Evolutionary conservation across 2,888 invertebrate genomes (phyloP).

Genomic region (Cheilosia grossa): DNA sequence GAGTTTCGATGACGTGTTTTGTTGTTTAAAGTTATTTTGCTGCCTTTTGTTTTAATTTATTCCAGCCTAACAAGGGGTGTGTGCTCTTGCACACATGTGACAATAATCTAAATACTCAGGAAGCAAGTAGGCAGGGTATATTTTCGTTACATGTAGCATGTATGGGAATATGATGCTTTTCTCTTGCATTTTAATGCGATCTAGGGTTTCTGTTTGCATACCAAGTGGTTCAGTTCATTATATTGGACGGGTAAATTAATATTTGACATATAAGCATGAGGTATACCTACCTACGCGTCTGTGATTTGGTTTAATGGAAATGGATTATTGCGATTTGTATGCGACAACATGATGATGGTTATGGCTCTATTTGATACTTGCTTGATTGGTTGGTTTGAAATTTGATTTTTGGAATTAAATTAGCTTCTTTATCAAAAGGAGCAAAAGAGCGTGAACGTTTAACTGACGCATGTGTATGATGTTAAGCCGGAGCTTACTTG

Average conservation of each 20-base stretch:
- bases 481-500: background rate
- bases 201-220: slow-evolving; percentile 39
- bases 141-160: slow-evolving; percentile 15
- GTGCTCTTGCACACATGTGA: slow-evolving; percentile 54
- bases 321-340: slow-evolving; percentile 37
- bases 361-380: slow-evolving; percentile 15
- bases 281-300: slow-evolving; percentile 13
- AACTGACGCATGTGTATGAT: background rate
- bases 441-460: background rate
- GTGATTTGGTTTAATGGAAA: slow-evolving; percentile 29
- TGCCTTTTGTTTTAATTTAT: slow-evolving; percentile 11
- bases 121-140: slow-evolving; percentile 40
- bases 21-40: background rate
- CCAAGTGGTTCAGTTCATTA: slow-evolving; percentile 31
- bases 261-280: slow-evolving; percentile 38
- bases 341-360: slow-evolving; percentile 13
- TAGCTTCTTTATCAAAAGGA: background rate
- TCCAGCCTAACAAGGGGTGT: slow-evolving; percentile 42
- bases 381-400: slow-evolving; percentile 3
- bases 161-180: slow-evolving; percentile 32
- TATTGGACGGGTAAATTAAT: slow-evolving; percentile 30
- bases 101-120: slow-evolving; percentile 62
- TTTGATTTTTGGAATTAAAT: background rate
- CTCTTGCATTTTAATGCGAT: slow-evolving; percentile 39
- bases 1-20: slow-evolving; percentile 29